Evolutionary conservation across 2,113 vertebrate species (phyloP).

Genomic region (Halichoerus grypus): DNA sequence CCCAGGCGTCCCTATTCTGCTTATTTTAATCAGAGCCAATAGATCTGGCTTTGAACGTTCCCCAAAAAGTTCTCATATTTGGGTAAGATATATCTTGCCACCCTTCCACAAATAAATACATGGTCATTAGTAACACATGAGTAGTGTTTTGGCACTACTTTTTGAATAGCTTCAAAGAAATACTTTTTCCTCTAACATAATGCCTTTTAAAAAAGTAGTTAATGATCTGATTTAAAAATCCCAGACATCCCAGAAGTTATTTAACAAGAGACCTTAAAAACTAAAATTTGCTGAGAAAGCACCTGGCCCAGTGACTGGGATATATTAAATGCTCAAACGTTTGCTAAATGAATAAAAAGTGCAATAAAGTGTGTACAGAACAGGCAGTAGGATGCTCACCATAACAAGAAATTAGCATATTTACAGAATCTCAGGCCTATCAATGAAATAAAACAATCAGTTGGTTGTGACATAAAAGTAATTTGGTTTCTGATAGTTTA

Average conservation of each 20-base stretch:
- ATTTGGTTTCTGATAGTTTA: conserved; percentile 87
- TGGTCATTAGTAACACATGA: background rate
- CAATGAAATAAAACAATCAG: conserved; percentile 86
- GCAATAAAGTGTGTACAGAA: background rate
- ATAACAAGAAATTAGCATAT: conserved; percentile 84
- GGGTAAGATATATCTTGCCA: background rate
- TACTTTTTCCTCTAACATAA: conserved; percentile 23
- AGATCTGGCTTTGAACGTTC: conserved; percentile 3
- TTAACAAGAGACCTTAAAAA: conserved; percentile 35
- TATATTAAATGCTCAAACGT: conserved; percentile 47
- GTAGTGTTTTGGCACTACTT: background rate
- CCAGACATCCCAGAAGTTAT: background rate
- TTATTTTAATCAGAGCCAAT: conserved; percentile 53
- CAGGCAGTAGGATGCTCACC: background rate
- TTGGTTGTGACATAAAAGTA: conserved; percentile 86
- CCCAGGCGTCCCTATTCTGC: background rate
- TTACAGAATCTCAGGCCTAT: conserved; percentile 84
- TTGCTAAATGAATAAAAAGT: conserved; percentile 65
- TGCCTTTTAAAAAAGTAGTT: background rate
- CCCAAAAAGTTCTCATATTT: background rate
- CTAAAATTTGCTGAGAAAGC: conserved; percentile 59
- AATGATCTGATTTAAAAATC: conserved; percentile 48
- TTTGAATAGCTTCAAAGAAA: conserved; percentile 32
- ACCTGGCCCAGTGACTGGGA: background rate
- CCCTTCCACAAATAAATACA: background rate